Conservation (phyloP, 2,888 invertebrate species). For the Campoplex nolae region DNA sequence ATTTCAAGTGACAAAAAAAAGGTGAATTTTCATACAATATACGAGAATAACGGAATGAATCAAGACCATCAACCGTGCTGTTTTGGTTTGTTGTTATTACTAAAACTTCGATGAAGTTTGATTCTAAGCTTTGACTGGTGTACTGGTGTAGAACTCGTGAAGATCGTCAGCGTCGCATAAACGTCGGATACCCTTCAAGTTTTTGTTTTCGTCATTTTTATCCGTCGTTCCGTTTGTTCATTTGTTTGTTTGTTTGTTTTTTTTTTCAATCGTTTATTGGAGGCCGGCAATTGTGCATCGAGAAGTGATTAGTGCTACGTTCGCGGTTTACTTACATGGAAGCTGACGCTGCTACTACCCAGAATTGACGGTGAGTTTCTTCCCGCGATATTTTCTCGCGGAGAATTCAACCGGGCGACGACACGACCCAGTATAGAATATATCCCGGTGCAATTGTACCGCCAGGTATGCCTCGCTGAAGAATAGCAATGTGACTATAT, state of each 20-base stretch:
- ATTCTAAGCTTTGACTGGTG: not conserved
- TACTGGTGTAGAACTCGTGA: not conserved
- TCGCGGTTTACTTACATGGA: constrained; percentile 75
- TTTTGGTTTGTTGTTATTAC: not conserved
- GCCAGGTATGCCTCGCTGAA: constrained; percentile 29
- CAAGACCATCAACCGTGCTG: not conserved
- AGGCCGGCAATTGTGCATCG: constrained; percentile 75
- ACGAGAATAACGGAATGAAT: not conserved
- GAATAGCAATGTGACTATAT: constrained; percentile 33
- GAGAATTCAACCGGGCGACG: constrained; percentile 42
- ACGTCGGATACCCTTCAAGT: not conserved
- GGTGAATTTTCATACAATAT: no score
- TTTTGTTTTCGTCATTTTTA: not conserved
- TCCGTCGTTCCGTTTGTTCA: not conserved
- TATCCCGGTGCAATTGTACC: constrained; percentile 36
- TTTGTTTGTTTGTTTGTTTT: constrained; percentile 12
- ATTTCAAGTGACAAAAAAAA: constrained; percentile 10
- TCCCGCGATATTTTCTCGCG: constrained; percentile 65
- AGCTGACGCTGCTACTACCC: constrained; percentile 73
- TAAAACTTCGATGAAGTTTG: not conserved
- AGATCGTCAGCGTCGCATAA: not conserved
- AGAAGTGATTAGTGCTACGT: constrained; percentile 79
- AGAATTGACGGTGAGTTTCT: constrained; percentile 79
- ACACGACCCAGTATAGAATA: constrained; percentile 28
- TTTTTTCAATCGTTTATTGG: constrained; percentile 34